Base-by-base conservation (phyloP, 1,140 invertebrate species). In the Nixonia krombeini region DNA sequence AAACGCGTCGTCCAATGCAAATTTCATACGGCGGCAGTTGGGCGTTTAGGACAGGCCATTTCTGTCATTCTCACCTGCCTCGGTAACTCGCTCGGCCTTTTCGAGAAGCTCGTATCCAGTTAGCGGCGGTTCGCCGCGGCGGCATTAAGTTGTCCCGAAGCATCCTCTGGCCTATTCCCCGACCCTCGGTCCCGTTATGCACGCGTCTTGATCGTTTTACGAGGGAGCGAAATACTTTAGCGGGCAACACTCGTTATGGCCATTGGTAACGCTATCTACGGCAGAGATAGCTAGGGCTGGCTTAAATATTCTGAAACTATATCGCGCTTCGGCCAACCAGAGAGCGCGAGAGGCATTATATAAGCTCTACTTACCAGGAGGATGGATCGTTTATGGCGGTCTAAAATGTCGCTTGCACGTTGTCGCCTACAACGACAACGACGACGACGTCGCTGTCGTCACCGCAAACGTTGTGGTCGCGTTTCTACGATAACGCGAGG, bases 311-410 rank as follows among this genome's bases (percentile, higher is more conserved):
- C 58, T 26, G 59, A 44, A 63, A 71, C 40, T 67, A 50, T 55
- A 65, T 64, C 70, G 50, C 59, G 51, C 42, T 9, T 13, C 28
- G 41, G 50, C 64, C 69, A 67, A 71, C 50, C 63, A 57, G 58
- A 47, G 55, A 33, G 45, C 38, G 50, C 49, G 53, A 58, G 58
- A 44, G 25, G 53, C 63, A 61, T 71, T 63, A 63, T 65, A 65
- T 64, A 63, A 71, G 64, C 69, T 71, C 67, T 71, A 67, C 63
- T 71, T 67, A 55, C 63, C 55, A 38, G 40, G 31, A 65, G 68
- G 69, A 62, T 67, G 69, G 53, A 67, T 58, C 63, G 64, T 67
- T 71, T 71, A 71, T 71, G 47, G 69, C 63, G 64, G 64, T 63
- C 69, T 59, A 67, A 71, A 71, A 63, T 67, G 58, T 67, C 58